phyloP scores from a whole-genome alignment of 64 coral and sea anemone species.

The Catalaphyllia jardinei region DNA sequence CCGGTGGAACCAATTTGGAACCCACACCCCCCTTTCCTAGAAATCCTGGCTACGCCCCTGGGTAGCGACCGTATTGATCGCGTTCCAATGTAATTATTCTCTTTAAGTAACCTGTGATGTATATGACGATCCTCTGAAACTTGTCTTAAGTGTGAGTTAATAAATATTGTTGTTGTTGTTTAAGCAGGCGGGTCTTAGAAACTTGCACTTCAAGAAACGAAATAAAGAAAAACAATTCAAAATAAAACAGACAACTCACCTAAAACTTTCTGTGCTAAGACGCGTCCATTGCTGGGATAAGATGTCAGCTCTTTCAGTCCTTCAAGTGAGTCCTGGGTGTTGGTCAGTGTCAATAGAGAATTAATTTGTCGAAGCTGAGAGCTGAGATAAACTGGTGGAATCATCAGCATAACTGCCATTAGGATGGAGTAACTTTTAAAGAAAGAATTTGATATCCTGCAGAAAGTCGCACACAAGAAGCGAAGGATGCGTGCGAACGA shows the following conservation, averaged over 20 bases:
- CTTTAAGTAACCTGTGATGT: no score
- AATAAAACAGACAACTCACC: slow-evolving; percentile 22
- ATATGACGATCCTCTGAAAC: no score
- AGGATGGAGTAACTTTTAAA: background rate
- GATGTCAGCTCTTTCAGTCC: background rate
- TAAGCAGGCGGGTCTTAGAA: no score
- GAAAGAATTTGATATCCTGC: background rate
- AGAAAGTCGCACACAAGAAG: slow-evolving; percentile 42
- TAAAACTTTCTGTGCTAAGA: slow-evolving; percentile 35
- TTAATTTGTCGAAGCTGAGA: slow-evolving; percentile 13
- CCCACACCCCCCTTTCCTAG: no score
- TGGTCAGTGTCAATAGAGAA: slow-evolving; percentile 11
- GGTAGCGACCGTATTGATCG: no score
- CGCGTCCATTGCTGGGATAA: slow-evolving; percentile 38
- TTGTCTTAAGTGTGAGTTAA: no score
- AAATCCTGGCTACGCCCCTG: no score
- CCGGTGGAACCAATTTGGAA: no score
- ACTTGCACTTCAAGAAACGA: background rate
- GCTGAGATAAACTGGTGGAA: slow-evolving; percentile 43
- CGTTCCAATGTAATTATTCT: no score
- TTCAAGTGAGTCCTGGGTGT: background rate
- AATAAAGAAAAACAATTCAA: background rate
- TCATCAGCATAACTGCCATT: slow-evolving; percentile 2
- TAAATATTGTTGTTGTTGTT: no score
- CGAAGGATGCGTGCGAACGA: slow-evolving; percentile 33